Base-by-base conservation (phyloP, 2,797 vertebrate genomes). In the Falco biarmicus region DNA sequence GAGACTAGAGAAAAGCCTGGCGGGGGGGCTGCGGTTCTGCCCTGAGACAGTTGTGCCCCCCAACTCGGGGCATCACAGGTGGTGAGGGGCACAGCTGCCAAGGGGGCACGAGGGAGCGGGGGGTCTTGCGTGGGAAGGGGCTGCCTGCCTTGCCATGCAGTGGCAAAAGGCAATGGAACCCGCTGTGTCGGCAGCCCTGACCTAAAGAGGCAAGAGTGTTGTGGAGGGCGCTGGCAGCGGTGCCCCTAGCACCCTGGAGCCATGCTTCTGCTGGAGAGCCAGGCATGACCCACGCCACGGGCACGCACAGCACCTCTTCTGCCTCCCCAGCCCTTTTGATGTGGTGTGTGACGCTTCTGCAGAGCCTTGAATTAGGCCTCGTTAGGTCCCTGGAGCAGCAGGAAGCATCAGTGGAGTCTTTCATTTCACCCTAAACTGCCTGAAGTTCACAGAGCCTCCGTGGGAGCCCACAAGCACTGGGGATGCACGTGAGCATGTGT, bases 111-210 rank as follows among this genome's bases (percentile, higher is more conserved):
- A 59, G 19, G 66, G 26, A 79, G 21, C 1, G 0, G 16, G 16
- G 31, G 7, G 6, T 4, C 26, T 61, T 4, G 0, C 25, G 4
- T 0, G 5, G 47, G 17, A 80, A 70, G 34, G 63, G 25, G 32
- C 25, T 81, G 50, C 45, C 0, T 1, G 45, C 63, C 45, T 68
- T 63, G 64, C 34, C 32, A 10, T 0, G 1, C 9, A 47, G 39
- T 3, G 1, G 32, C 34, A 59, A 47, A 14, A 87, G 64, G 47
- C 50, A 60, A 43, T 3, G 9, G n/a, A 37, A 61, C 14, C 25
- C 0, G 0, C 57, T 53, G 20, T 39, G 8, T 4, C 50, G 15
- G 13, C 22, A 61, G 59, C 41, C 31, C 14, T 14, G 19, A 43
- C 22, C 15, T 2, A 1, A 56, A 61, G 59, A 77, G 37, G 34